These are phyloP conservation scores for Myiotriccus ornatus DNA, from an alignment of 2,797 vertebrate species.

Conservation along the genomic window DNA sequence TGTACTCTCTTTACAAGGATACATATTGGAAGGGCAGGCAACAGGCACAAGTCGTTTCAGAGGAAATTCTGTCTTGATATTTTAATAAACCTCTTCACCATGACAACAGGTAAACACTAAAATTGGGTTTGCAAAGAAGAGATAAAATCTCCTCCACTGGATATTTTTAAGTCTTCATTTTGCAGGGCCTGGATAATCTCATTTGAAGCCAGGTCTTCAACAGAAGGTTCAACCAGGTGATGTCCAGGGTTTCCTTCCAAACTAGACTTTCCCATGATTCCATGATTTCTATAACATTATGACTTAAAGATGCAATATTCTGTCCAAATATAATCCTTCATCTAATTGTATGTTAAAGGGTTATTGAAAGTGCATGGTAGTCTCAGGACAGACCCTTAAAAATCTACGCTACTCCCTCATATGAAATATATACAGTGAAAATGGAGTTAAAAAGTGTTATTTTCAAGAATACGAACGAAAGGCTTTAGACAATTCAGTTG, in stretches of 20 bases:
- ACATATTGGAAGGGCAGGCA: background rate
- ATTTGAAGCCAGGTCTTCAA: background rate
- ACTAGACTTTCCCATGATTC: background rate
- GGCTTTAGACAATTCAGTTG: background rate
- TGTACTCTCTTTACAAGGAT: background rate
- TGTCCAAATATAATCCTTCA: background rate
- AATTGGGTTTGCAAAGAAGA: background rate
- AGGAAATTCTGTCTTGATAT: background rate
- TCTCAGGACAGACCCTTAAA: background rate
- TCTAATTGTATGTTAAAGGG: background rate
- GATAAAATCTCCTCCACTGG: background rate
- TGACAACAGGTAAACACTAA: background rate
- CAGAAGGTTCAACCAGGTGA: background rate
- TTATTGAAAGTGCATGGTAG: background rate
- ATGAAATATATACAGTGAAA: background rate
- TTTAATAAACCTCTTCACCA: background rate
- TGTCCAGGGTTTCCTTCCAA: background rate
- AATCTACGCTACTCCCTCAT: fast-evolving
- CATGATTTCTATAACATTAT: background rate
- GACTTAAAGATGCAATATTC: background rate
- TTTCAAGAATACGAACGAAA: background rate
- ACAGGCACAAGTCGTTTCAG: background rate
- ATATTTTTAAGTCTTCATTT: background rate
- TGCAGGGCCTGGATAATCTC: background rate
- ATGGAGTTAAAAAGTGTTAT: background rate